Conservation (phyloP, 2,797 vertebrate species). For the Podarcis siculus region DNA sequence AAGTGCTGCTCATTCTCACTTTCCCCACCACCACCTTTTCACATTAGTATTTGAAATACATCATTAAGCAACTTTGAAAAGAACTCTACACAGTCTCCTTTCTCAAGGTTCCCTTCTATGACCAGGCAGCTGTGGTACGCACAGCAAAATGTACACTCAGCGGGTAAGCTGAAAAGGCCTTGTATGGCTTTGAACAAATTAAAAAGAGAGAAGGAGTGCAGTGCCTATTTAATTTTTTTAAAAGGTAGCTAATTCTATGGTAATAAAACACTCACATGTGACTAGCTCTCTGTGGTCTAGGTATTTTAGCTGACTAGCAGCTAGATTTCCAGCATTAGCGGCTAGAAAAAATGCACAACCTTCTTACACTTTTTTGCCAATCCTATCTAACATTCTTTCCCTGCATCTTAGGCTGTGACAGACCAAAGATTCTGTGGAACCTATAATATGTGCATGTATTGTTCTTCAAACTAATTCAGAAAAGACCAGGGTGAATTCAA, state of each 20-base stretch:
- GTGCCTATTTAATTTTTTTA: not conserved
- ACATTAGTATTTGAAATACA: conserved; percentile 8
- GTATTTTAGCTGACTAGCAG: not conserved
- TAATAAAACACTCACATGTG: conserved; percentile 1
- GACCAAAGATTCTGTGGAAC: not conserved
- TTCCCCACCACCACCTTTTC: not conserved
- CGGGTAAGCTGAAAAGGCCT: conserved; percentile 38
- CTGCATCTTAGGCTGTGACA: not conserved
- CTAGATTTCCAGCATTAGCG: not conserved
- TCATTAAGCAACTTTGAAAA: conserved; percentile 41
- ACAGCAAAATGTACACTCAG: not conserved
- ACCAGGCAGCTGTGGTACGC: conserved; percentile 6
- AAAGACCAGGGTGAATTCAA: not conserved
- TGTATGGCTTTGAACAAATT: conserved; percentile 34
- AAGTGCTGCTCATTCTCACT: conserved; percentile 11
- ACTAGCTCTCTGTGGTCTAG: not conserved
- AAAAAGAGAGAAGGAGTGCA: conserved; percentile 6
- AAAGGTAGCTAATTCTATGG: not conserved
- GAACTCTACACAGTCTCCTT: not conserved
- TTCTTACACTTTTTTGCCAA: not conserved
- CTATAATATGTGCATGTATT: not conserved
- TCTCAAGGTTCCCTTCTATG: conserved; percentile 39
- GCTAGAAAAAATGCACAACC: not conserved
- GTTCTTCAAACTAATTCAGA: not conserved
- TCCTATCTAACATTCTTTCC: not conserved